phyloP scores from a whole-genome alignment of 2,888 invertebrate genomes.

The Gymnoscelis rufifasciata region DNA sequence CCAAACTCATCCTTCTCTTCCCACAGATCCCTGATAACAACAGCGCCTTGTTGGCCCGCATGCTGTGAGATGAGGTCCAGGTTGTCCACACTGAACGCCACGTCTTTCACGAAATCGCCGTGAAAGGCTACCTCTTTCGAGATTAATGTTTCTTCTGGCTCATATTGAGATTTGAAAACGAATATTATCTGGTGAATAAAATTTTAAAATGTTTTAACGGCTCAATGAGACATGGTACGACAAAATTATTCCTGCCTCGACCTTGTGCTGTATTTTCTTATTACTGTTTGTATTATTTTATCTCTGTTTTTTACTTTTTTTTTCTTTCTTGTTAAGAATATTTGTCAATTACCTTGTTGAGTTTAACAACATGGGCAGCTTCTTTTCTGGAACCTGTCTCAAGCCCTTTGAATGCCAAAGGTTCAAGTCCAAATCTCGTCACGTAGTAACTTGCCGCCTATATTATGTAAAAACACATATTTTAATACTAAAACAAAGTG shows the following conservation, averaged over 20 bases:
- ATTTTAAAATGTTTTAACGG: too few species aligned
- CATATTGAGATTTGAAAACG: constrained; percentile 94
- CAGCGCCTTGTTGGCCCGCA: constrained; percentile 92
- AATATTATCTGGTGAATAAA: constrained; percentile 85
- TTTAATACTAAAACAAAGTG: too few species aligned
- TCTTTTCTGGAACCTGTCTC: constrained; percentile 94
- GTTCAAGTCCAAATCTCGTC: constrained; percentile 94
- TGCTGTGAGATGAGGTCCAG: constrained; percentile 90
- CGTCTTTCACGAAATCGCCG: constrained; percentile 98
- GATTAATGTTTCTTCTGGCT: constrained; percentile 87
- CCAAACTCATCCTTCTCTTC: constrained; percentile 93
- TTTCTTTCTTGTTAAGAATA: too few species aligned
- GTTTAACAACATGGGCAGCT: constrained; percentile 91
- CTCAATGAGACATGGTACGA: too few species aligned
- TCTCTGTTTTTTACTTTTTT: too few species aligned
- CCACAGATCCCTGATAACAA: constrained; percentile 91
- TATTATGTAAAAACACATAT: too few species aligned
- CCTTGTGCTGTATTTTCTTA: too few species aligned
- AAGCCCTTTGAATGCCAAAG: constrained; percentile 94
- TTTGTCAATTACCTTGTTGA: constrained; percentile 98
- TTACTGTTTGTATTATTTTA: too few species aligned
- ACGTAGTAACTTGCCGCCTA: constrained; percentile 97
- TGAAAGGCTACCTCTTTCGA: constrained; percentile 90
- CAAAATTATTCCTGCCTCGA: too few species aligned
- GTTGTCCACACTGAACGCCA: constrained; percentile 97